Conservation (phyloP, 2,113 vertebrate species). For the Periophthalmus modestus region DNA sequence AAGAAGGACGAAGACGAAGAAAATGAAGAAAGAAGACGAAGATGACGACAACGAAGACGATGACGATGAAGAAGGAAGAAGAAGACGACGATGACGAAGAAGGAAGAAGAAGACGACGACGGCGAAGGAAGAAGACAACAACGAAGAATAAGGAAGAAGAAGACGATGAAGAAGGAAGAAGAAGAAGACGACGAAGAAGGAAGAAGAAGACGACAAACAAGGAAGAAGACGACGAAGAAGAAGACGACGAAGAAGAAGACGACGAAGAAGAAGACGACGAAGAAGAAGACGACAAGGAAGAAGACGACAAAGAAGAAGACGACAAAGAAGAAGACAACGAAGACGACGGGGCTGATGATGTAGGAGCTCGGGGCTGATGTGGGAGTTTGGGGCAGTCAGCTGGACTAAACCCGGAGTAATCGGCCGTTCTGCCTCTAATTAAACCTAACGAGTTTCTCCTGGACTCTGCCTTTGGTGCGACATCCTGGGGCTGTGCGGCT, state of each 20-base stretch:
- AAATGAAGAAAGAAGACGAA: background rate
- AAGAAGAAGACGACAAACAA: background rate
- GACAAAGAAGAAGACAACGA: conserved; percentile 37
- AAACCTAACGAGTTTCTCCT: conserved; percentile 48
- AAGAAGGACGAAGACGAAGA: background rate
- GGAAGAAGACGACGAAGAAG: too few species aligned
- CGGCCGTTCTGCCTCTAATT: conserved; percentile 18
- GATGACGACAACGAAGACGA: too few species aligned
- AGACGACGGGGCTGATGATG: conserved; percentile 18
- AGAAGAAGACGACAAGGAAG: background rate
- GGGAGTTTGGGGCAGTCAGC: conserved; percentile 20
- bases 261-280: conserved; percentile 36
- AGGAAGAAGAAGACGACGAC: background rate
- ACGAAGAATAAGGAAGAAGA: conserved; percentile 14
- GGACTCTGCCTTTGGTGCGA: background rate
- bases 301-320: background rate
- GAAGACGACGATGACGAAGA: too few species aligned
- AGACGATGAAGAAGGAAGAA: too few species aligned
- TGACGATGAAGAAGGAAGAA: conserved; percentile 22
- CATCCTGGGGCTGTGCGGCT: too few species aligned
- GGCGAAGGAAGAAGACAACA: too few species aligned
- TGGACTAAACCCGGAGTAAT: conserved; percentile 35
- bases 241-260: conserved; percentile 9
- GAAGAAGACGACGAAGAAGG: conserved; percentile 11
- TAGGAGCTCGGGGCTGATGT: conserved; percentile 28